Evolutionary conservation across 1,140 invertebrate species (phyloP).

Genomic region (Drosophila nannoptera): DNA sequence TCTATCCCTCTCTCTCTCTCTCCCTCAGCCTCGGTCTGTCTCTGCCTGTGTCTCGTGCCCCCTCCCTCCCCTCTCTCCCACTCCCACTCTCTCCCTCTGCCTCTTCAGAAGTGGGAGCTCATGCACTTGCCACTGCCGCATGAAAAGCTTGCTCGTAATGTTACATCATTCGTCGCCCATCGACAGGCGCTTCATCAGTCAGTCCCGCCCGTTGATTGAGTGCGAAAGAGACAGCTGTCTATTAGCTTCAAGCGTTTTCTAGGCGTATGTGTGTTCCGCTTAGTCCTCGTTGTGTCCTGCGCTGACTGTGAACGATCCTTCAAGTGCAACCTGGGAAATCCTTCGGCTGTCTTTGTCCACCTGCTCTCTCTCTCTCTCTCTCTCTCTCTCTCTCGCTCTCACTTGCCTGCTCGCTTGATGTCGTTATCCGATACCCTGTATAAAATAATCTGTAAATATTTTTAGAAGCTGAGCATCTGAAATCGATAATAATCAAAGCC

Average conservation of each 20-base stretch:
- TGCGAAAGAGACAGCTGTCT: background rate
- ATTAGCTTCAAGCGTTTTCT: background rate
- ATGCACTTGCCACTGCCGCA: too few relatives aligned
- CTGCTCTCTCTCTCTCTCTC: background rate
- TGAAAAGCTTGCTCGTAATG: background rate
- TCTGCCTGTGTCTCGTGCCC: too few relatives aligned
- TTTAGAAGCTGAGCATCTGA: too few relatives aligned
- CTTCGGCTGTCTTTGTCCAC: background rate
- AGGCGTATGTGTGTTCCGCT: background rate
- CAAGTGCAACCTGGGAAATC: constrained; percentile 3
- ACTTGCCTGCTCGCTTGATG: too few relatives aligned
- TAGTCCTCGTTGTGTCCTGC: background rate
- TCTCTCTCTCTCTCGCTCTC: background rate
- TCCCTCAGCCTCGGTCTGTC: background rate
- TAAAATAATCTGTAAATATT: too few relatives aligned
- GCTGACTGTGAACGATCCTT: constrained; percentile 12
- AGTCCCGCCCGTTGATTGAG: background rate
- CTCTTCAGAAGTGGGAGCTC: too few relatives aligned
- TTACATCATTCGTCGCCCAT: too few relatives aligned
- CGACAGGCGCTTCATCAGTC: background rate
- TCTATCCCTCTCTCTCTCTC: constrained; percentile 7
- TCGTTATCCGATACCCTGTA: too few relatives aligned
- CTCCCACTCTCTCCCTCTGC: too few relatives aligned
- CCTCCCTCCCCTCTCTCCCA: too few relatives aligned
- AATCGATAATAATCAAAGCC: too few relatives aligned